Evolutionary conservation across 2,888 invertebrate genomes (phyloP).

Genomic region (Coenonympha arcania): DNA sequence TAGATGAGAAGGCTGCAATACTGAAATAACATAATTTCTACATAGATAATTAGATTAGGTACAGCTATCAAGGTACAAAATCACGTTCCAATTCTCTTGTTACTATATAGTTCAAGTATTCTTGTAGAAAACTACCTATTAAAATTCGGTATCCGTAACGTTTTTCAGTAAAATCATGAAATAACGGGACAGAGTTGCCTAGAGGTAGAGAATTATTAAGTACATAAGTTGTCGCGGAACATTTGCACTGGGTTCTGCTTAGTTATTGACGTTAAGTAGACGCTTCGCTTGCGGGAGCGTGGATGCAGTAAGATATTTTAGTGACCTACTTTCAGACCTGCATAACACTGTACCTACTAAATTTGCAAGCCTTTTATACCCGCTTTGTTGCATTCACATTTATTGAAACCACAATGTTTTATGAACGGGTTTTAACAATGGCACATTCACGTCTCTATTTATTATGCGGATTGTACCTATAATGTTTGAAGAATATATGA

Average conservation of each 20-base stretch:
- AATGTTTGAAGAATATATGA: too few species aligned
- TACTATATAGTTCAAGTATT: too few species aligned
- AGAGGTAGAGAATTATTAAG: neutral
- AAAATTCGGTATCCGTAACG: too few species aligned
- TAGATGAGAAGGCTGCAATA: too few species aligned
- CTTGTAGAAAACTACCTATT: too few species aligned
- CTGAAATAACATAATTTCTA: too few species aligned
- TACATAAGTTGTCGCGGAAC: slow-evolving; percentile 10
- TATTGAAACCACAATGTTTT: neutral
- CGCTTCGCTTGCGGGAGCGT: slow-evolving; percentile 26
- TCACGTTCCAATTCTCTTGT: too few species aligned
- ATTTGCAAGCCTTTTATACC: slow-evolving; percentile 19
- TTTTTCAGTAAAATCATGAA: neutral
- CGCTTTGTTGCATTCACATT: slow-evolving; percentile 10
- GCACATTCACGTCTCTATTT: too few species aligned
- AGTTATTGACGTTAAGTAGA: slow-evolving; percentile 24
- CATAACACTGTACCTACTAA: slow-evolving; percentile 30
- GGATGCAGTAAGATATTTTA: slow-evolving; percentile 35
- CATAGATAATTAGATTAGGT: too few species aligned
- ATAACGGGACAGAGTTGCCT: neutral
- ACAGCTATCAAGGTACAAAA: too few species aligned
- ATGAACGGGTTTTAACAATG: neutral
- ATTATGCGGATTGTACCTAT: too few species aligned
- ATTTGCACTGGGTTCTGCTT: slow-evolving; percentile 20
- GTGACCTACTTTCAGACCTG: slow-evolving; percentile 56